Base-by-base conservation (phyloP, 2,888 invertebrate species). In the Apotomis capreana region DNA sequence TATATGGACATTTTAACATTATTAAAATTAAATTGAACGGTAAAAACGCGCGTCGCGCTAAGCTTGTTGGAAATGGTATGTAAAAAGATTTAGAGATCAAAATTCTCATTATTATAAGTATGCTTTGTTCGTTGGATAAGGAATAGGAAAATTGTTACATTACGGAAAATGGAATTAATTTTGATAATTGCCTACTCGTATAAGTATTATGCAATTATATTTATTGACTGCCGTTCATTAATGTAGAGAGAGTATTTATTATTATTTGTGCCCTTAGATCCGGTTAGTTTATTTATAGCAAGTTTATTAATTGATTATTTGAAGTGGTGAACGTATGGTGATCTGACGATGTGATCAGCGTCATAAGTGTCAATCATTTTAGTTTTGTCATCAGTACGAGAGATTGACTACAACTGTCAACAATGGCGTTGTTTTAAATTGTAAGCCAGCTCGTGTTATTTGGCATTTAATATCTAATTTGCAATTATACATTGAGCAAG, bases 1-100 rank as follows among this genome's bases (percentile, higher is more conserved):
- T 82, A 81, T 83, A 89, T 78, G 88, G 84, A 92, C 89, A 83
- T 79, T 85, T 84, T 85, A 80, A 80, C 76, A 77, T 80, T 83
- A 79, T 61, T 61, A 80, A 83, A 79, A 81, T 84, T 82, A 84
- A 65, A 84, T 76, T 84, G 83, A 87, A 84, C 79, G 87, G 83
- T 84, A 81, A 84, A 77, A 79, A 83, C 79, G 78, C 83, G 87
- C 84, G 87, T 88, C 87, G 88, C 88, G 89, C 88, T 87, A 86
- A 86, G 89, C 88, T 88, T 89, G 88, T 92, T 92, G 89, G 87
- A 84, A 82, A 84, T 85, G 84, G 83, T 84, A 83, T 89, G 88
- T 88, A 87, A 86, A 87, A 88, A 86, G 78, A 76, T 84, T 84
- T 83, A 86, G 83, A 77, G 84, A 84, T 80, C 74, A 76, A 83